Conservation (phyloP, 2,113 vertebrate species). For the Mus pahari region DNA sequence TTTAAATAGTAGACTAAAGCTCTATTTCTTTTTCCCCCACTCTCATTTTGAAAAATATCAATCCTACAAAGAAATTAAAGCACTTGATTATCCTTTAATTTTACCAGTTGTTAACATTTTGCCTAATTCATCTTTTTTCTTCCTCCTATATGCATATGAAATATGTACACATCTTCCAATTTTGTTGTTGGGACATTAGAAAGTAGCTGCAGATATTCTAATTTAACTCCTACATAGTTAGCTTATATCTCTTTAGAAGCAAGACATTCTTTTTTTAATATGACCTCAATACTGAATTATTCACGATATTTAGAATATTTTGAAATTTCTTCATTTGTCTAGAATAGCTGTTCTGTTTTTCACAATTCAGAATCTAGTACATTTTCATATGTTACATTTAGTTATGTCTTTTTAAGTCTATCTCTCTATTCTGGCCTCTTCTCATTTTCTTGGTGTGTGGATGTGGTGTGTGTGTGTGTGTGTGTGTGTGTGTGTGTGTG, state of each 20-base stretch:
- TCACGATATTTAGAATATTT: neutral
- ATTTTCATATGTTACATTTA: neutral
- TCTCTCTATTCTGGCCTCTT: neutral
- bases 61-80: conserved; percentile 3
- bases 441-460: neutral
- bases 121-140: neutral
- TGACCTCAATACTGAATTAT: neutral
- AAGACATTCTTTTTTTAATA: neutral
- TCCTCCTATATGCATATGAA: neutral
- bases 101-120: conserved; percentile 41
- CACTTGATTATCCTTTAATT: neutral
- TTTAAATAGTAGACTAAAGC: neutral
- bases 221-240: neutral
- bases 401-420: neutral
- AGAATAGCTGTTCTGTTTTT: neutral
- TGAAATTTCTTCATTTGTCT: neutral
- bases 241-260: conserved; percentile 11
- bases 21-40: neutral
- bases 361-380: neutral
- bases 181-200: conserved; percentile 16
- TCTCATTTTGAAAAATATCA: conserved; percentile 64
- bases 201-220: neutral
- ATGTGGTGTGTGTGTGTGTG: neutral
- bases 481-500: too few relatives aligned
- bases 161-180: neutral